Conservation (phyloP, 1,140 invertebrate genomes). For the Bombus superbus region DNA sequence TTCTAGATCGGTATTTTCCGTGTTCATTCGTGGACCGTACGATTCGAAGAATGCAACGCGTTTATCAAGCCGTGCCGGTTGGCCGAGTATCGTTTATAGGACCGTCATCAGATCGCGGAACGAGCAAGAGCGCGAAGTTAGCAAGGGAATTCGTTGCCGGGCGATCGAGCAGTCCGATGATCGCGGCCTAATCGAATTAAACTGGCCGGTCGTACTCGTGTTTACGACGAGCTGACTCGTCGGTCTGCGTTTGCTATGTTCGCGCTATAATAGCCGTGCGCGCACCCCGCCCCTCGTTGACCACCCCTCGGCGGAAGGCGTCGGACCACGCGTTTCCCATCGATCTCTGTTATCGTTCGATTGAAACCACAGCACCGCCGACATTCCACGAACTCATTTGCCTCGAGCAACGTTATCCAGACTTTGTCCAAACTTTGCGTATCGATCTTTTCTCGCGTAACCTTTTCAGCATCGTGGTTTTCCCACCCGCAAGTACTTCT, state of each 20-base stretch:
- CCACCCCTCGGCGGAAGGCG: slow-evolving; percentile 23
- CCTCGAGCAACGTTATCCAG: neutral
- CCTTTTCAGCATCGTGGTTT: too few species aligned
- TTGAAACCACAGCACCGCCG: slow-evolving; percentile 23
- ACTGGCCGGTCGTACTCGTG: slow-evolving; percentile 54
- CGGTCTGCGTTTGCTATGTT: slow-evolving; percentile 61
- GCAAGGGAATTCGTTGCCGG: slow-evolving; percentile 57
- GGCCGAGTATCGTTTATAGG: slow-evolving; percentile 3
- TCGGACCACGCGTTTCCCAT: slow-evolving; percentile 42
- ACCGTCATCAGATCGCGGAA: slow-evolving; percentile 8
- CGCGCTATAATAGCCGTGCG: slow-evolving; percentile 58
- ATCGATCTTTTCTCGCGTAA: too few species aligned
- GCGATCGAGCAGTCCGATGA: slow-evolving; percentile 69
- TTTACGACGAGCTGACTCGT: slow-evolving; percentile 71
- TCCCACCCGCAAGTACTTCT: too few species aligned
- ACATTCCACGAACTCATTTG: slow-evolving; percentile 1
- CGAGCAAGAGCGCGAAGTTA: slow-evolving; percentile 38
- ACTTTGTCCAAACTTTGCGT: neutral
- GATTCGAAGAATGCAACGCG: neutral
- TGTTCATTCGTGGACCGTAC: neutral
- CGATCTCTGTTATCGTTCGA: slow-evolving; percentile 53
- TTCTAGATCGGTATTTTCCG: neutral
- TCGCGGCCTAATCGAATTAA: slow-evolving; percentile 72
- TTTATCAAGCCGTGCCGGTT: slow-evolving; percentile 3
- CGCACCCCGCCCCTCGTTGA: slow-evolving; percentile 10